phyloP scores from a whole-genome alignment of 2,888 invertebrate genomes.

The Lasiommata megera region DNA sequence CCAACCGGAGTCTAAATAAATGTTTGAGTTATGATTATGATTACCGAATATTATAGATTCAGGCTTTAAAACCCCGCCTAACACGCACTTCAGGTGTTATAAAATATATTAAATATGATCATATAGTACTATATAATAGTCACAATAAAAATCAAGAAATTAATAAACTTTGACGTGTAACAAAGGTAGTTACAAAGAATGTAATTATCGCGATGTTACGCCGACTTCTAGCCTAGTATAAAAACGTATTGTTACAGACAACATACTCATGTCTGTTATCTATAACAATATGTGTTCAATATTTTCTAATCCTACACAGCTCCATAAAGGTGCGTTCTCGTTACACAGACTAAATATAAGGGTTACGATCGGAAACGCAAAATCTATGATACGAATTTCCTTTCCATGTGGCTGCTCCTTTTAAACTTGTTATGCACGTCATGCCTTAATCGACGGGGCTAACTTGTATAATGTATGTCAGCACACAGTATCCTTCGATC shows the following conservation, averaged over 20 bases:
- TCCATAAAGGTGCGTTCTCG: not conserved
- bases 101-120: slow-evolving; percentile 8
- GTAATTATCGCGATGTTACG: slow-evolving; percentile 7
- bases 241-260: not conserved
- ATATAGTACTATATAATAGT: too few relatives aligned
- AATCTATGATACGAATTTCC: not conserved
- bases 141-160: too few relatives aligned
- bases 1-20: too few relatives aligned
- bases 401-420: too few relatives aligned
- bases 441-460: not conserved
- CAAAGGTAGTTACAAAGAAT: slow-evolving; percentile 14
- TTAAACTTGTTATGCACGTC: too few relatives aligned
- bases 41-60: too few relatives aligned
- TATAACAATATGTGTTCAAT: not conserved
- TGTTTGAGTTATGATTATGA: too few relatives aligned
- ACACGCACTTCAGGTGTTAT: too few relatives aligned
- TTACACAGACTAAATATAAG: not conserved
- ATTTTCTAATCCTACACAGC: not conserved
- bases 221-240: not conserved
- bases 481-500: too few relatives aligned
- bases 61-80: too few relatives aligned
- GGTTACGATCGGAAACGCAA: not conserved
- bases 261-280: not conserved
- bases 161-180: too few relatives aligned
- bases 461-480: too few relatives aligned